These are phyloP conservation scores for Platichthys stellatus DNA, from an alignment of 2,113 vertebrate genomes.

Conservation along the genomic window DNA sequence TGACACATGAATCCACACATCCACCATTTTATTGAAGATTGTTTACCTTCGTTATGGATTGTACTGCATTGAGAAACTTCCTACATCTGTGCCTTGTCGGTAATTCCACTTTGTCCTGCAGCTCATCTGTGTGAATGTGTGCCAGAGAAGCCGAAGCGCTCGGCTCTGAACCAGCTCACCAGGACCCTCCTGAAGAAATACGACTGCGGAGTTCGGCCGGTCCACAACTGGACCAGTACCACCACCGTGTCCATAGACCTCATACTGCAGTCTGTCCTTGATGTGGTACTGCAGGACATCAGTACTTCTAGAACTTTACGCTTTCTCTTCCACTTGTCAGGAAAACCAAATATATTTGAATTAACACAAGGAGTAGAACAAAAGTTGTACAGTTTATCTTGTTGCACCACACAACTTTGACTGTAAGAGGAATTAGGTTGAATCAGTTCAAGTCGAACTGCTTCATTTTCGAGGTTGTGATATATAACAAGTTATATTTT, in stretches of 20 bases:
- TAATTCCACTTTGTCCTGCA: slow-evolving; percentile 23
- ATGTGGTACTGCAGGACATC: slow-evolving; percentile 80
- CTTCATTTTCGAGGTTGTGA: neutral
- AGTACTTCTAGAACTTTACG: neutral
- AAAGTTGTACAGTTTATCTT: too few relatives aligned
- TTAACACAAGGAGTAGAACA: too few relatives aligned
- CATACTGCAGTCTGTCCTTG: slow-evolving; percentile 84
- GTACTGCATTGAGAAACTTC: neutral
- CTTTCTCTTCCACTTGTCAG: neutral
- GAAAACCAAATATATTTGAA: too few relatives aligned
- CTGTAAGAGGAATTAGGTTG: too few relatives aligned
- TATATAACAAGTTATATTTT: neutral
- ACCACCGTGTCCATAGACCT: slow-evolving; percentile 86
- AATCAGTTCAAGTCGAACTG: neutral
- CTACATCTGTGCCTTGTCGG: neutral
- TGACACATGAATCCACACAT: neutral
- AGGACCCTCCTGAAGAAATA: slow-evolving; percentile 83
- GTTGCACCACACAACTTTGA: neutral
- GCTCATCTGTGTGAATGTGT: slow-evolving; percentile 66
- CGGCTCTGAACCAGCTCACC: slow-evolving; percentile 83
- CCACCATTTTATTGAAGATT: neutral
- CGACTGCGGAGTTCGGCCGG: slow-evolving; percentile 85
- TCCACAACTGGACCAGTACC: slow-evolving; percentile 83
- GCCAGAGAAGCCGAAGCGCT: slow-evolving; percentile 78
- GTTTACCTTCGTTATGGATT: neutral